Percentiles rank a stretch among this genome's conserved stretches.
Conservation (phyloP, 2,888 invertebrate genomes). For the Laspeyria flexula region DNA sequence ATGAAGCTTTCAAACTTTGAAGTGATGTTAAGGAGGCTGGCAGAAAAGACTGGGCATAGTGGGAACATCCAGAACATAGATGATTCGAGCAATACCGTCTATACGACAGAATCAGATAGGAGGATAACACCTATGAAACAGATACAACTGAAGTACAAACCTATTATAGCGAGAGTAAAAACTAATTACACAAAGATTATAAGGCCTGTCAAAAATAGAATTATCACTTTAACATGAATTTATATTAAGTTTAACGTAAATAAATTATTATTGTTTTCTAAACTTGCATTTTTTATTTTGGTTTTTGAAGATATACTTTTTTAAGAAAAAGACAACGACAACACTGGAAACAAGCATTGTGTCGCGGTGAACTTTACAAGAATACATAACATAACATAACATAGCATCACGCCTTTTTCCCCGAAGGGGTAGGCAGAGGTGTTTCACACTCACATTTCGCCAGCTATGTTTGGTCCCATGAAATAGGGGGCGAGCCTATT, state of each 20-base stretch:
- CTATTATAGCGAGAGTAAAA: constrained; percentile 57
- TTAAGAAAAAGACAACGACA: too few species aligned
- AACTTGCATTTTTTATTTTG: too few species aligned
- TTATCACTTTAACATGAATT: constrained; percentile 55
- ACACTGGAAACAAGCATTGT: too few species aligned
- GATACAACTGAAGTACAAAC: constrained; percentile 67
- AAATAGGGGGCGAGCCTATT: too few species aligned
- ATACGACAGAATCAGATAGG: constrained; percentile 49
- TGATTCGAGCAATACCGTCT: constrained; percentile 14
- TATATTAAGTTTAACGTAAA: not conserved
- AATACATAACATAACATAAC: too few species aligned
- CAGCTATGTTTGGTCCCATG: too few species aligned
- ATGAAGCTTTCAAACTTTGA: constrained; percentile 78
- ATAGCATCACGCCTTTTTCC: too few species aligned
- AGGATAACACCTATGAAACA: constrained; percentile 51
- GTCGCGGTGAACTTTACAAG: too few species aligned
- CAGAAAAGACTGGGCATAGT: constrained; percentile 48
- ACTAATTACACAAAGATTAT: constrained; percentile 67
- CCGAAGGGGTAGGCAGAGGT: too few species aligned
- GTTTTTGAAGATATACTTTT: too few species aligned
- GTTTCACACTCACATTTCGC: too few species aligned
- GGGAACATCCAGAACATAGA: constrained; percentile 42
- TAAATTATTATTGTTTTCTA: constrained; percentile 8
- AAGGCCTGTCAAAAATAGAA: constrained; percentile 64
- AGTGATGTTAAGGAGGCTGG: constrained; percentile 63